These are phyloP conservation scores for Equus quagga DNA, from an alignment of 2,113 vertebrate genomes.

Conservation along the genomic window DNA sequence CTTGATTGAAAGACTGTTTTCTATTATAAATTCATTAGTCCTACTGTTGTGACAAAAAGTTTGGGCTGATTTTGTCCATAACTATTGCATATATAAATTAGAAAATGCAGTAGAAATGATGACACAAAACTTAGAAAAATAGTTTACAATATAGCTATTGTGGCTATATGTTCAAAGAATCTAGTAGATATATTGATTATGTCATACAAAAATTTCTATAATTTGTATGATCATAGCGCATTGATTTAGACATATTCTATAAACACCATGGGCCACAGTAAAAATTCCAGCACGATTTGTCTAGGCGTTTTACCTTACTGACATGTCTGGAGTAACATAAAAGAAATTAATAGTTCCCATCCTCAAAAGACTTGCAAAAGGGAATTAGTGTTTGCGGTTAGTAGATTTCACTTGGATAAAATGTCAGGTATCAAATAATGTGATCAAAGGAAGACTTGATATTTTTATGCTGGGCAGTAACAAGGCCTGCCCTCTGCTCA, in stretches of 20 bases:
- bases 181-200: no score
- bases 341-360: not conserved
- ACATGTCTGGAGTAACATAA: not conserved
- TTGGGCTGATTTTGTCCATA: not conserved
- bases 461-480: rapidly evolving
- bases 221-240: rapidly evolving
- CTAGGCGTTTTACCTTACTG: no score
- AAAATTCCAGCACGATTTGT: not conserved
- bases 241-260: not conserved
- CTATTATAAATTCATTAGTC: not conserved
- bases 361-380: not conserved
- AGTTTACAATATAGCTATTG: not conserved
- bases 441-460: not conserved
- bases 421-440: rapidly evolving
- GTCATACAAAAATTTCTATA: not conserved
- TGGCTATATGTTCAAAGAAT: rapidly evolving
- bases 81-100: not conserved
- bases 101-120: not conserved
- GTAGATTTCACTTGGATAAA: not conserved
- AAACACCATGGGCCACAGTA: no score
- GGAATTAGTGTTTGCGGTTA: not conserved
- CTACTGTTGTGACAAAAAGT: not conserved
- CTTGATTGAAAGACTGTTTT: not conserved
- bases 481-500: not conserved
- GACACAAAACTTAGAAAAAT: not conserved